Conservation (phyloP, 2,113 vertebrate species). For the Athene cunicularia region DNA sequence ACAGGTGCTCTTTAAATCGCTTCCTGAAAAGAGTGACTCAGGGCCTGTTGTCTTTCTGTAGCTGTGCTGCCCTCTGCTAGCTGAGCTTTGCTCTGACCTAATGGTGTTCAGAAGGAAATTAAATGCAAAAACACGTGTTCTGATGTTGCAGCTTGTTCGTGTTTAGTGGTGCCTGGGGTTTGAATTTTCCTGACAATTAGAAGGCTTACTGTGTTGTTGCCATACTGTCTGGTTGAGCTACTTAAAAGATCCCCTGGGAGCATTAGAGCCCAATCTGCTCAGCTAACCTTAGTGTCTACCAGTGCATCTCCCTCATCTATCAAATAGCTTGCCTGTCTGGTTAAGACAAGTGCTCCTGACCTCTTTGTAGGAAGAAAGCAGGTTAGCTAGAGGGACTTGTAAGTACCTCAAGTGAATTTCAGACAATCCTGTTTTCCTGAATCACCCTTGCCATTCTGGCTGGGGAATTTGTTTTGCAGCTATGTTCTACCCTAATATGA, state of each 20-base stretch:
- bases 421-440: not conserved
- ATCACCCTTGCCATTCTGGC: not conserved
- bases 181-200: constrained; percentile 50
- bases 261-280: constrained; percentile 25
- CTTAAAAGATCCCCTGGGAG: constrained; percentile 10
- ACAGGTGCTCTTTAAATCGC: not conserved
- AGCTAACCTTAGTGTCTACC: constrained; percentile 23
- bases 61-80: not conserved
- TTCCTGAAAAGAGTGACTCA: not conserved
- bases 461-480: not conserved
- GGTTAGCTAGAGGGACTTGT: not conserved
- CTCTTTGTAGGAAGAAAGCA: not conserved
- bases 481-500: not conserved
- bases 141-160: not conserved
- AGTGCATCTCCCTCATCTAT: constrained; percentile 2
- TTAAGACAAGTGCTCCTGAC: constrained; percentile 34
- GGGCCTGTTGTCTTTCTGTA: not conserved
- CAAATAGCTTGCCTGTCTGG: constrained; percentile 3
- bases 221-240: not conserved
- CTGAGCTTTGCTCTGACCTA: not conserved
- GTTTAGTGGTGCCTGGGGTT: not conserved
- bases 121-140: not conserved
- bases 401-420: not conserved
- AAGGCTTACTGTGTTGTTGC: constrained; percentile 16
- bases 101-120: not conserved